Evolutionary conservation across 2,888 invertebrate species (phyloP).

Genomic region (Mechanitis messenoides): DNA sequence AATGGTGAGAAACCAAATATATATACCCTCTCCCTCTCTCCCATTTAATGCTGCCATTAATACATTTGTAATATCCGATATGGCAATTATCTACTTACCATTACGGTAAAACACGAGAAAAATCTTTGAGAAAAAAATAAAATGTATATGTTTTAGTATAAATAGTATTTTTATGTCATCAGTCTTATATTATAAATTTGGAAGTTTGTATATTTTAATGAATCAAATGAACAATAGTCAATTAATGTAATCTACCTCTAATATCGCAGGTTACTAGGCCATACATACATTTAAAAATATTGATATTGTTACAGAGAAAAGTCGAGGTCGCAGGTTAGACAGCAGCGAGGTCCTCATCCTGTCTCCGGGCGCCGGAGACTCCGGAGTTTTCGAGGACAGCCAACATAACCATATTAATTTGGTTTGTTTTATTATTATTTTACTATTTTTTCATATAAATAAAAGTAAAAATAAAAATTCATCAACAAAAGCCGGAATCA

Average conservation of each 20-base stretch:
- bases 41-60: background rate
- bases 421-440: constrained; percentile 36
- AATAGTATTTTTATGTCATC: too few species aligned
- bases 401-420: constrained; percentile 51
- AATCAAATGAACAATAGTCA: too few species aligned
- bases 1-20: constrained; percentile 27
- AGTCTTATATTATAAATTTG: too few species aligned
- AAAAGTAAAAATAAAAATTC: background rate
- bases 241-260: too few species aligned
- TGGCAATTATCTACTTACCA: background rate
- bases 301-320: constrained; percentile 43
- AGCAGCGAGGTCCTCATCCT: constrained; percentile 91
- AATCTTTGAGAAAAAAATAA: too few species aligned
- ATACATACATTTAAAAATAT: background rate
- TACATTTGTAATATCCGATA: background rate
- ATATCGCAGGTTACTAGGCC: background rate
- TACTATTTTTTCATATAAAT: too few species aligned
- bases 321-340: constrained; percentile 81
- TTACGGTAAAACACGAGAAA: too few species aligned
- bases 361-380: constrained; percentile 82
- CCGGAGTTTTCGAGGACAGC: constrained; percentile 78
- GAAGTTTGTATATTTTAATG: too few species aligned
- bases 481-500: too few species aligned
- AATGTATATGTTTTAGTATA: too few species aligned
- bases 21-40: background rate